Base-by-base conservation (phyloP, 2,113 vertebrate species). In the Zapornia atra region DNA sequence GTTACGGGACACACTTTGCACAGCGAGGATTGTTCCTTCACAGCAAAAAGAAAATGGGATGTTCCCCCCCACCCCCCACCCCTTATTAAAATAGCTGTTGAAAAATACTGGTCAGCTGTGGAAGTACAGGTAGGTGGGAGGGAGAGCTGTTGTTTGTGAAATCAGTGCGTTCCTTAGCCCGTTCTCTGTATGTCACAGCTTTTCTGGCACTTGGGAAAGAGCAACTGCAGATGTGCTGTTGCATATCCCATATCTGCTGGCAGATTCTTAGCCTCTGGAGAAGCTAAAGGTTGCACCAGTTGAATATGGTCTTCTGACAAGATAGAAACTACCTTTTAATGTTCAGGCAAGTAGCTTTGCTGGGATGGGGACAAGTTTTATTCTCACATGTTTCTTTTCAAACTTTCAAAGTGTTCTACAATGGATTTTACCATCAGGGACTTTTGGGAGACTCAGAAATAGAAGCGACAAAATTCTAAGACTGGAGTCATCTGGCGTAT, bases 401-500 rank as follows among this genome's bases (percentile, higher is more conserved):
- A 82, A 82, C 61, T 96, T 96, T 48, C 5, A 3, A 85, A 92
- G 48, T 76, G 25, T 64, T 92, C 81, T 64, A 92, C 84, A 85
- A 85, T 85, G 61, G 65, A 87, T 87, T 87, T 92, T 85, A 65
- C n/a, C 31, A 87, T 46, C 57, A 87, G 77, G 57, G 72, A 88
- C 57, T 34, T 91, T 78, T 73, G 71, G 6, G 60, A 96, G 70
- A 57, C 70, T 65, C 76, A 71, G 73, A 92, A 88, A 86, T 42
- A 54, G 36, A 82, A 84, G 86, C 57, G 89, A 90, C 48, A 85
- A 85, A 87, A 82, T 91, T 91, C n/a, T 65, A 59, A 88, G 81
- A 94, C 40, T 81, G 24, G 19, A 80, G 65, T 91, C 78, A 92
- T 82, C 93, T 96, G 91, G 38, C 40, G 15, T 57, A 11, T 63